Evolutionary conservation across 1,140 invertebrate species (phyloP).

Genomic region (Pseudachorutes palmiensis): DNA sequence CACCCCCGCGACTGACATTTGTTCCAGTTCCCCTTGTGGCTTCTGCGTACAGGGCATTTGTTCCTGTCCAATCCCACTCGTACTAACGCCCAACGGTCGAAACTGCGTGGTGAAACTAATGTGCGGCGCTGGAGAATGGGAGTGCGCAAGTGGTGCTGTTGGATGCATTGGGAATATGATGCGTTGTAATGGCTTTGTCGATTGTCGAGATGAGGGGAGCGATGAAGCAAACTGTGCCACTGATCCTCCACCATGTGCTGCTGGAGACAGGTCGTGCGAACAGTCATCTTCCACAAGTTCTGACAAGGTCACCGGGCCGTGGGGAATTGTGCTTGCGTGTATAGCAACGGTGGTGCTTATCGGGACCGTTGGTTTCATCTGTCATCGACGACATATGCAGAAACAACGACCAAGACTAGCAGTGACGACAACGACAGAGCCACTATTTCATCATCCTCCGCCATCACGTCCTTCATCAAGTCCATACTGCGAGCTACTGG

Average conservation of each 20-base stretch:
- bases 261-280: neutral
- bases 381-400: neutral
- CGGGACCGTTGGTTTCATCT: neutral
- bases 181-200: neutral
- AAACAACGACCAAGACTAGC: neutral
- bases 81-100: neutral
- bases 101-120: neutral
- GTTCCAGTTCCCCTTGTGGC: neutral
- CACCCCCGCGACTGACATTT: neutral
- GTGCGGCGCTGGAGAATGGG: constrained; percentile 6
- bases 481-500: constrained; percentile 3
- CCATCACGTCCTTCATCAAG: neutral
- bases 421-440: neutral
- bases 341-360: neutral
- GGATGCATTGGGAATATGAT: constrained; percentile 6
- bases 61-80: constrained; percentile 3
- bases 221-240: neutral
- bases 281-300: neutral
- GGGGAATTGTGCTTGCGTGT: neutral
- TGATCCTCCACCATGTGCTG: neutral
- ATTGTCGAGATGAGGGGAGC: neutral
- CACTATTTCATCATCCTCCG: constrained; percentile 3
- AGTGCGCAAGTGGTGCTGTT: neutral
- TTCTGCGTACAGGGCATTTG: constrained; percentile 5
- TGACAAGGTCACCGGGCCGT: too few relatives aligned